Base-by-base conservation (phyloP, 2,888 invertebrate genomes). In the Protonemura montana region DNA sequence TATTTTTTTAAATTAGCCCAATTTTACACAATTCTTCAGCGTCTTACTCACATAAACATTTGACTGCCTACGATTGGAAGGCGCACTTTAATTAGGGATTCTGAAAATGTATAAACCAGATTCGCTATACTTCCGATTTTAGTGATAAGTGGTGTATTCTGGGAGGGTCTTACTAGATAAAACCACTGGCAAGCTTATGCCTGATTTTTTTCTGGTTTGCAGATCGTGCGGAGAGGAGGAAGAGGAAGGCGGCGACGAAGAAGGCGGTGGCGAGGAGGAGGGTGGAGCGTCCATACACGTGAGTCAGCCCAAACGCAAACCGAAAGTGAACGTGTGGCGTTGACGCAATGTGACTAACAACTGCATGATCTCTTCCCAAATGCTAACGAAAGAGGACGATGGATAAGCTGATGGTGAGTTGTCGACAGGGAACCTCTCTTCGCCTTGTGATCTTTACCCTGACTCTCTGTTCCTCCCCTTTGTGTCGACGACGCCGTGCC, bases 181-280 rank as follows among this genome's bases (percentile, higher is more conserved):
- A n/a, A n/a, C n/a, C n/a, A n/a, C n/a, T 86, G 76, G 35, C 35
- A 6, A 35, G 35, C 35, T 35, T 35, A 35, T n/a, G n/a, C 35
- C 10, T 35, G 5, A 35, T 35, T 84, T 82, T 82, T 3, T 7
- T 16, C 82, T 27, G 13, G 3, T 21, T 21, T 76, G 91, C 91
- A 94, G 93, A 91, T 99, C 99, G 0, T 98, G 98, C 90, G 99
- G 98, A 0, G 98, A 98, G 90, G 98, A 98, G 90, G 98, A 99
- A 89, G 99, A 99, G 90, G 98, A 98, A 90, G 99, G 97, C 0
- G 98, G 96, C 3, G 98, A 96, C 0, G 98, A 96, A 88, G 96
- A 94, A 89, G 97, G 80, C 90, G 90, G 0, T 84, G 88, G 88
- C 87, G 94, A 93, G 82, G 95, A 95, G 88, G 95, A 95, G 89